Evolutionary conservation across 2,888 invertebrate genomes (phyloP).

Genomic region (Hypolimnas misippus): DNA sequence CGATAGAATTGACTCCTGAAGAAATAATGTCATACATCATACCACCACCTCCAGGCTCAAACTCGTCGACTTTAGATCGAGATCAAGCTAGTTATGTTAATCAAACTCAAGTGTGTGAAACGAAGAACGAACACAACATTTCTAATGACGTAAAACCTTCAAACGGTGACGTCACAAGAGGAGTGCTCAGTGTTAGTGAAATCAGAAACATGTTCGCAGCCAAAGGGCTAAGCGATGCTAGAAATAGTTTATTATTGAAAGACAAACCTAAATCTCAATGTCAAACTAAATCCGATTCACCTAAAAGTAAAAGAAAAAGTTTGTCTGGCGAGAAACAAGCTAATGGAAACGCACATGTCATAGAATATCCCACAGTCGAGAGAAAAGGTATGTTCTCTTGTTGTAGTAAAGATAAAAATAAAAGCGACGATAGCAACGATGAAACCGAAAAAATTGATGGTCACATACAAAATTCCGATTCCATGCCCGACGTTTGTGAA

Average conservation of each 20-base stretch:
- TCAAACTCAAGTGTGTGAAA: constrained; percentile 67
- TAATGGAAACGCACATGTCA: constrained; percentile 82
- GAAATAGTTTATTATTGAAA: constrained; percentile 78
- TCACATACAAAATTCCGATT: constrained; percentile 69
- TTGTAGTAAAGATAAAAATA: constrained; percentile 85
- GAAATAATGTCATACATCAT: constrained; percentile 94
- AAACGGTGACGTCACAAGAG: constrained; percentile 81
- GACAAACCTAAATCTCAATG: constrained; percentile 68
- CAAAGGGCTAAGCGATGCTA: constrained; percentile 78
- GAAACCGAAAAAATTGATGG: constrained; percentile 68
- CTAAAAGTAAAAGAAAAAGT: constrained; percentile 77
- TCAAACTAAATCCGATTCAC: constrained; percentile 71
- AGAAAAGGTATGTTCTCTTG: constrained; percentile 89
- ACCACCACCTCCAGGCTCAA: constrained; percentile 87
- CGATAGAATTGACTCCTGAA: constrained; percentile 91
- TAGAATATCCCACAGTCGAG: constrained; percentile 89
- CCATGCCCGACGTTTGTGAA: constrained; percentile 77
- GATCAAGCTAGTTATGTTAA: constrained; percentile 71
- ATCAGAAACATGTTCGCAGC: constrained; percentile 80
- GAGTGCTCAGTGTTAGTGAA: constrained; percentile 83
- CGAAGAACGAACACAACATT: constrained; percentile 53
- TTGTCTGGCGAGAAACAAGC: constrained; percentile 67
- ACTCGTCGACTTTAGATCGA: constrained; percentile 76
- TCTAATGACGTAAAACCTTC: constrained; percentile 59
- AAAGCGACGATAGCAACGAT: constrained; percentile 78